Evolutionary conservation across 2,113 vertebrate genomes (phyloP).

Genomic region (Bubo scandiacus): DNA sequence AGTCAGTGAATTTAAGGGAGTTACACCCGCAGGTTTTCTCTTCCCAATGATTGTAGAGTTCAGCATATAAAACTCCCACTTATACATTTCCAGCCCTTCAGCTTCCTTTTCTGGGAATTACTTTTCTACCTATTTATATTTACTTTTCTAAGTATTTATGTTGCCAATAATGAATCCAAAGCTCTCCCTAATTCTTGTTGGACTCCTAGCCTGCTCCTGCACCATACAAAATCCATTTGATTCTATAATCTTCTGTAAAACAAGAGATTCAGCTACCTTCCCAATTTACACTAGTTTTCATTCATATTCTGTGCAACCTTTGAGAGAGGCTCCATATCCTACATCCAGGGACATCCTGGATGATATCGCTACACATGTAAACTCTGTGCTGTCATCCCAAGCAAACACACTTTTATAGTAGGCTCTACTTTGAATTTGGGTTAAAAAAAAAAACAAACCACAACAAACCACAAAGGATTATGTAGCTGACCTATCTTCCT

Average conservation of each 20-base stretch:
- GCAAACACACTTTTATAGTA: not conserved
- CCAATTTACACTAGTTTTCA: not conserved
- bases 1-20: conserved; percentile 19
- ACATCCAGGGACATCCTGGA: not conserved
- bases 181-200: not conserved
- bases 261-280: not conserved
- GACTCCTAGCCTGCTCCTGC: not conserved
- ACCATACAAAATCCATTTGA: not conserved
- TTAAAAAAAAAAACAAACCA: not conserved
- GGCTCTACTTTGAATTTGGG: not conserved
- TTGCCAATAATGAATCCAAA: not conserved
- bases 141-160: not conserved
- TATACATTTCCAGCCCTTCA: not conserved
- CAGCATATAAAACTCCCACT: not conserved
- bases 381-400: not conserved
- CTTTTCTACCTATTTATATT: not conserved
- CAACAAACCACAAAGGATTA: not conserved
- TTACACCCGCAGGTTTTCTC: conserved; percentile 13
- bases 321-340: not conserved
- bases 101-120: not conserved
- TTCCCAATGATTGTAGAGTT: not conserved
- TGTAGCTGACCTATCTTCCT: not conserved
- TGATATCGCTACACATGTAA: not conserved
- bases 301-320: not conserved
- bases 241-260: not conserved